Base-by-base conservation (phyloP, 1,140 invertebrate genomes). In the Babylonia areolata region DNA sequence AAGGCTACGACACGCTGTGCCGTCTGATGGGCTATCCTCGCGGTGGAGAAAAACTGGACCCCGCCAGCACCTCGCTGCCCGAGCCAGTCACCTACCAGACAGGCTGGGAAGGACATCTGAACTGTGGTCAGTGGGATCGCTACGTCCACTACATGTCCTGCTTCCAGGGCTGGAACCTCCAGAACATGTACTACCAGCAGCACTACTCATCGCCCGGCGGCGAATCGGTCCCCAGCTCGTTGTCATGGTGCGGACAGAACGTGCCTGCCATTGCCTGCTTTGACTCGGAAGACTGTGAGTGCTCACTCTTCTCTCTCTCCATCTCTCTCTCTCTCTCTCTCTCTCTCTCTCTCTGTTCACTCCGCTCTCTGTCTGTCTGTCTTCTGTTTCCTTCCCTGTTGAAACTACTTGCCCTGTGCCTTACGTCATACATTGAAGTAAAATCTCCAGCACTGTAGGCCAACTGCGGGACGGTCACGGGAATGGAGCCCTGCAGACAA, bases 231-330 rank as follows among this genome's bases (percentile, higher is more conserved):
- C 23, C 17, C 15, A 17, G 46, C 9, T 9, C 46, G 17, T 40
- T 77, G 75, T 40, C 75, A 0, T 37, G 20, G 20, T 77, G 75
- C 28, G 1, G 39, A 3, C 37, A 77, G 75, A 15, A 77, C 28
- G 28, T 77, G 2, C 75, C 75, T 15, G 75, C 75, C 20, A 1
- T 77, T 17, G 15, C 75, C 37, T 77, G 75, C 75, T 77, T 15
- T 39, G 75, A 77, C 2, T 64, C 58, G 9, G 75, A 77, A 28
- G 37, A 77, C 37, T 77, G 75, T 77, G 37, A 77, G 75, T 64
- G 15, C 46, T 0, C 0, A 51, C 46, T 12, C 9, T 51, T 51
- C 9, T 51, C 9, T 51, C 46, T 51, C 46, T 51, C 9, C 17
- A 17, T 51, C 9, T 51, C 9, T 12, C 17, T 12, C 46, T 51